These are phyloP conservation scores for Octodonta nipae DNA, from an alignment of 2,888 invertebrate genomes.

Conservation along the genomic window DNA sequence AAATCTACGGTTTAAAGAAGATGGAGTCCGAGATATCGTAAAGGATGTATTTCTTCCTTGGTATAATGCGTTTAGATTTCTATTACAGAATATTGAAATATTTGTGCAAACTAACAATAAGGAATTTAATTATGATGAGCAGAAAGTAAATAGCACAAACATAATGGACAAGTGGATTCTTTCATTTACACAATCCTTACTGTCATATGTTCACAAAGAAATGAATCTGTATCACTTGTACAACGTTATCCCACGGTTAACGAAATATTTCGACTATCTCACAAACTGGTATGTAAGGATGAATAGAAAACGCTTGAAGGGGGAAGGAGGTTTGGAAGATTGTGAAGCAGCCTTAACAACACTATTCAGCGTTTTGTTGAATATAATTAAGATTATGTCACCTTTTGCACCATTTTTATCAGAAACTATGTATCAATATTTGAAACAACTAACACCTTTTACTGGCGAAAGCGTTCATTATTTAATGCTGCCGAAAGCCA, in stretches of 20 bases:
- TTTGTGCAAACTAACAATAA: conserved; percentile 48
- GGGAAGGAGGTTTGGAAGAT: conserved; percentile 69
- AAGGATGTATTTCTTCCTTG: conserved; percentile 97
- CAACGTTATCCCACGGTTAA: conserved; percentile 84
- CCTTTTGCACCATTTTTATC: conserved; percentile 95
- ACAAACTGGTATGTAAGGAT: conserved; percentile 99
- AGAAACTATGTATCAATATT: conserved; percentile 85
- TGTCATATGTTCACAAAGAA: conserved; percentile 77
- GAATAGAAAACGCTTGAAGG: conserved; percentile 89
- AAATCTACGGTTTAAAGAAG: conserved; percentile 90
- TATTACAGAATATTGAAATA: conserved; percentile 83
- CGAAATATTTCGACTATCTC: conserved; percentile 92
- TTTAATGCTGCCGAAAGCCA: conserved; percentile 71
- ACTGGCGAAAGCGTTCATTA: conserved; percentile 75
- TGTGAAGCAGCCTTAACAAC: conserved; percentile 76
- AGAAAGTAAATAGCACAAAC: conserved; percentile 39
- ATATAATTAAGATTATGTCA: conserved; percentile 86
- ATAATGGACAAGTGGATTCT: conserved; percentile 96
- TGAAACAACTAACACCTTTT: conserved; percentile 52
- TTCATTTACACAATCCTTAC: conserved; percentile 87
- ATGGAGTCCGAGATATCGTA: conserved; percentile 88
- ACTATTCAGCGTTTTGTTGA: conserved; percentile 73
- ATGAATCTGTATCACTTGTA: conserved; percentile 91
- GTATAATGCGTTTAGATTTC: conserved; percentile 86
- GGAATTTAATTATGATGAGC: conserved; percentile 32